Base-by-base conservation (phyloP, 37 sponge, comb jelly and placozoan genomes). In the Bolinopsis microptera region DNA sequence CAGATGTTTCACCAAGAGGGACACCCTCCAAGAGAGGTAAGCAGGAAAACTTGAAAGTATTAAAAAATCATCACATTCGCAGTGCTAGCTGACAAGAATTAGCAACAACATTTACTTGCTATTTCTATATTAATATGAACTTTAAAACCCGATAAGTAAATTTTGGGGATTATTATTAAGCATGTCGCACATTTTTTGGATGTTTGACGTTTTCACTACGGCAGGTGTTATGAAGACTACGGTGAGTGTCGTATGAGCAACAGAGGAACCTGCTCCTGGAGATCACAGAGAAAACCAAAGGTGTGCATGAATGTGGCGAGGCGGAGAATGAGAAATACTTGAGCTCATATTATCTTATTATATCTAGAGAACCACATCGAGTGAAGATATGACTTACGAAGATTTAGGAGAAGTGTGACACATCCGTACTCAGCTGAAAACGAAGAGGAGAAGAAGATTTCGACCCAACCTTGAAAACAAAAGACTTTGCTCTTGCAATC, bases 141-240 rank as follows among this genome's bases (percentile, higher is more conserved):
- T n/a, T n/a, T n/a, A n/a, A n/a, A n/a, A n/a, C n/a, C n/a, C n/a
- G n/a, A n/a, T n/a, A n/a, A n/a, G n/a, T n/a, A n/a, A n/a, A n/a
- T n/a, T n/a, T n/a, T n/a, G n/a, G n/a, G n/a, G n/a, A n/a, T n/a
- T n/a, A n/a, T n/a, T n/a, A n/a, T n/a, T n/a, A n/a, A n/a, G n/a
- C n/a, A n/a, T n/a, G n/a, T n/a, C n/a, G n/a, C n/a, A n/a, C n/a
- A n/a, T n/a, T n/a, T n/a, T n/a, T n/a, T n/a, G n/a, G n/a, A n/a
- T n/a, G n/a, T n/a, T n/a, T n/a, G n/a, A n/a, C n/a, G n/a, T n/a
- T n/a, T n/a, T n/a, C n/a, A n/a, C n/a, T n/a, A n/a, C n/a, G n/a
- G 13, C 90, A 86, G 90, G 61, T 86, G 90, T 26, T 86, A 41
- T 30, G 90, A 86, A 38, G 90, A 86, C 61, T 86, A 86, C 90